A percentile compares a stretch with the other conserved stretches of the same genome.
Evolutionary conservation across 2,113 vertebrate species (phyloP).

Genomic region (Siniperca knerii): DNA sequence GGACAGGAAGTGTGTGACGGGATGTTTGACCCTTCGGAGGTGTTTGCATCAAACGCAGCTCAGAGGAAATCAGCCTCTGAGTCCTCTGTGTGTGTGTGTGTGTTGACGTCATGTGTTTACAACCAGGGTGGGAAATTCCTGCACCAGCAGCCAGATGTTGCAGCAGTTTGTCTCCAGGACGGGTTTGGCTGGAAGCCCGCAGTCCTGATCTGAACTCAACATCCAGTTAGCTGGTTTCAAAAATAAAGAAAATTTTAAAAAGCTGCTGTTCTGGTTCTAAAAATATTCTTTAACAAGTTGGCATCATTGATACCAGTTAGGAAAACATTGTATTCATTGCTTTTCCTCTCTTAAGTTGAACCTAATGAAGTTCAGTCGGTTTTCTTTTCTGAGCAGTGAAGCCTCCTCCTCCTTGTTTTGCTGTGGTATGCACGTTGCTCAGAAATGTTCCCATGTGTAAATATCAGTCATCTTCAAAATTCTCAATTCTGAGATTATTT

Average conservation of each 20-base stretch:
- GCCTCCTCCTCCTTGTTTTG: no score
- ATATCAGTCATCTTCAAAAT: no score
- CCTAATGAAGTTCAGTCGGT: no score
- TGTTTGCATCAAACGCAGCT: constrained; percentile 23
- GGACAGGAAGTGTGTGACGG: constrained; percentile 56
- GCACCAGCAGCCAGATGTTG: constrained; percentile 53
- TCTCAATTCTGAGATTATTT: no score
- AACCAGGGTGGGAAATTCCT: constrained; percentile 45
- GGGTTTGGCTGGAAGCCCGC: constrained; percentile 26
- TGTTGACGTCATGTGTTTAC: constrained; percentile 57
- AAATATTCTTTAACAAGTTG: background rate
- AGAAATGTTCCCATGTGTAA: no score
- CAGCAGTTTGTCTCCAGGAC: constrained; percentile 32
- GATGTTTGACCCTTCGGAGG: constrained; percentile 49
- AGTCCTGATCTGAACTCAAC: background rate
- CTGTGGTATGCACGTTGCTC: no score
- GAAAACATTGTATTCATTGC: no score
- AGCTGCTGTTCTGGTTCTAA: background rate
- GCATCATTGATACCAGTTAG: background rate
- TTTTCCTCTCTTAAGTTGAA: no score
- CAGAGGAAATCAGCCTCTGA: constrained; percentile 29
- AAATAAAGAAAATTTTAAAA: background rate
- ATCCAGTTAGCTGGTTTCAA: background rate
- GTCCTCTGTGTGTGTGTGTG: constrained; percentile 23
- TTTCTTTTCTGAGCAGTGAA: no score